Conservation (phyloP, 2,888 invertebrate species). For the Invenusta paracnida region DNA sequence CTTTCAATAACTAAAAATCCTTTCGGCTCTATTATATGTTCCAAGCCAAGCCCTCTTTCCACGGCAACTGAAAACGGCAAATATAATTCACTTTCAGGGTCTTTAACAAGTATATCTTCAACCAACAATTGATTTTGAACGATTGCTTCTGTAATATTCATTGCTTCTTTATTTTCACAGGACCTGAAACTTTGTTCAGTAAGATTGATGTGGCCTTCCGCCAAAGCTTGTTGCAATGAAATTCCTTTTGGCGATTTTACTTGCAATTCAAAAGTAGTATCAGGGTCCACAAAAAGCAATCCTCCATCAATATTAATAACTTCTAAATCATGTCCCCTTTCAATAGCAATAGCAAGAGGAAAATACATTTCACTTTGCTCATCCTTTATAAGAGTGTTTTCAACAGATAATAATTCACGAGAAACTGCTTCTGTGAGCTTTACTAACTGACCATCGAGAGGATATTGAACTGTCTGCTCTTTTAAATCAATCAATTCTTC, state of each 20-base stretch:
- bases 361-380: not conserved
- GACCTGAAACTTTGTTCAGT: not conserved
- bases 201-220: not conserved
- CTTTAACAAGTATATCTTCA: not conserved
- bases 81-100: not conserved
- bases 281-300: not conserved
- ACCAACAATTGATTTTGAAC: not conserved
- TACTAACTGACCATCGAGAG: not conserved
- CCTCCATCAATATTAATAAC: not conserved
- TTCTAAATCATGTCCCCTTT: not conserved
- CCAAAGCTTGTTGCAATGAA: not conserved
- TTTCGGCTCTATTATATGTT: not conserved
- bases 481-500: not conserved
- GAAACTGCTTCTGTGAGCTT: not conserved
- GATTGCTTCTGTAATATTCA: not conserved
- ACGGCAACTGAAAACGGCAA: not conserved
- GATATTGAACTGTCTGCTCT: not conserved
- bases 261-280: not conserved
- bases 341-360: not conserved
- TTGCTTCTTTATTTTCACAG: not conserved
- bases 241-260: not conserved
- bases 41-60: not conserved
- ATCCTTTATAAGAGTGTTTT: not conserved
- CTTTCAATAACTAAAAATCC: not conserved
- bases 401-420: not conserved